These are phyloP conservation scores for Tetragonisca angustula DNA, from an alignment of 2,888 invertebrate genomes.

Conservation along the genomic window DNA sequence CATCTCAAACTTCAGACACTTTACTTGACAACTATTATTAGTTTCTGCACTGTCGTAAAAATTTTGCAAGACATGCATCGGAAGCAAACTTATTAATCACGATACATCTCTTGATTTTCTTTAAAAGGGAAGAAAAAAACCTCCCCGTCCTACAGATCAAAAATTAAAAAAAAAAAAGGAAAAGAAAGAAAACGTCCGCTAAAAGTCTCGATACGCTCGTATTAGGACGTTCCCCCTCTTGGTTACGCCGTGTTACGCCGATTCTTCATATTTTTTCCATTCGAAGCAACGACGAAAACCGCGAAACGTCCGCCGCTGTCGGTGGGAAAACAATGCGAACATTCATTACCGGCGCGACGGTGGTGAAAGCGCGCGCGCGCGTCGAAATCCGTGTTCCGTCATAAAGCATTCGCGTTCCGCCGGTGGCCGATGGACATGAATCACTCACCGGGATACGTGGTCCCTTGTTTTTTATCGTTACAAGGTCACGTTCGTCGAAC, in stretches of 20 bases:
- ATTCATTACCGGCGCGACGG: conserved; percentile 7
- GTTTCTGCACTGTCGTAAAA: too few species aligned
- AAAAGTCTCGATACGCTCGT: not conserved
- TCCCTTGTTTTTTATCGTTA: conserved; percentile 14
- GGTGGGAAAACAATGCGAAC: conserved; percentile 15
- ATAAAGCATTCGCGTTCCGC: conserved; percentile 18
- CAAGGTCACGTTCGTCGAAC: conserved; percentile 34
- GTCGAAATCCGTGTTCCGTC: conserved; percentile 17
- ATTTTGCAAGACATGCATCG: too few species aligned
- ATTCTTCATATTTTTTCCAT: conserved; percentile 14
- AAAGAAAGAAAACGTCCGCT: not conserved
- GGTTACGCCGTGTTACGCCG: not conserved
- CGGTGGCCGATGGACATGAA: conserved; percentile 6
- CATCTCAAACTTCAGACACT: too few species aligned
- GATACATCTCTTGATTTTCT: too few species aligned
- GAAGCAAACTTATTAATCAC: too few species aligned
- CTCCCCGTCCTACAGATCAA: not conserved
- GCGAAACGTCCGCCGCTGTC: not conserved
- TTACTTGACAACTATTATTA: too few species aligned
- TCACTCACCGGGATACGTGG: conserved; percentile 24
- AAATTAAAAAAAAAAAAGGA: not conserved
- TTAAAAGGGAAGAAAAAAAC: too few species aligned
- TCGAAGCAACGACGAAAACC: not conserved
- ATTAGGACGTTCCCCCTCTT: not conserved
- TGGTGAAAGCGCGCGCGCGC: conserved; percentile 18